These are phyloP conservation scores for Pyxicephalus adspersus DNA, from an alignment of 2,113 vertebrate genomes.

Conservation along the genomic window DNA sequence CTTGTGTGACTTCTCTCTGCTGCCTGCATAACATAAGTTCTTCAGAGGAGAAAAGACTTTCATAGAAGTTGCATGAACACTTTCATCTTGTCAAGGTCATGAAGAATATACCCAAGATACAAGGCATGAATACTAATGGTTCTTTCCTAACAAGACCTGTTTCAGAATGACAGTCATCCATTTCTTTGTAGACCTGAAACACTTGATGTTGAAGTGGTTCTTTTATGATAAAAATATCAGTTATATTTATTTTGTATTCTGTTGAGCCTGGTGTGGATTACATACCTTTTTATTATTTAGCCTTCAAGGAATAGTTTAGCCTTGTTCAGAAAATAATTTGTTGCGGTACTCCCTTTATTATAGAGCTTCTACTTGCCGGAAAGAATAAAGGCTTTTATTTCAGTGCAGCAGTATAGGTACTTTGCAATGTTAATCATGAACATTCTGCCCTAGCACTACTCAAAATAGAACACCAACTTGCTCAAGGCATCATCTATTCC, in stretches of 20 bases:
- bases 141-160: background rate
- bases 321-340: background rate
- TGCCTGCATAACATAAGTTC: constrained; percentile 13
- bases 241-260: background rate
- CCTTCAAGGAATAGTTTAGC: background rate
- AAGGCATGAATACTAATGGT: constrained; percentile 14
- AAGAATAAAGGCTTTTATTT: too few species aligned
- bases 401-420: too few species aligned
- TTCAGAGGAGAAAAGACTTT: constrained; percentile 10
- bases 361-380: too few species aligned
- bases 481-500: too few species aligned
- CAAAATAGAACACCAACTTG: too few species aligned
- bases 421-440: too few species aligned
- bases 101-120: background rate
- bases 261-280: background rate
- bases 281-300: background rate
- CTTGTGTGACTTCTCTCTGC: background rate
- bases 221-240: constrained; percentile 8
- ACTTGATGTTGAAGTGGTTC: too few species aligned
- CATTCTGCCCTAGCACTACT: too few species aligned
- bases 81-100: constrained; percentile 42
- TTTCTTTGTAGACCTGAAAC: background rate
- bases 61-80: background rate
- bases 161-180: constrained; percentile 12
- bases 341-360: background rate